Conservation (phyloP, 2,797 vertebrate genomes). For the Nothura maculosa region DNA sequence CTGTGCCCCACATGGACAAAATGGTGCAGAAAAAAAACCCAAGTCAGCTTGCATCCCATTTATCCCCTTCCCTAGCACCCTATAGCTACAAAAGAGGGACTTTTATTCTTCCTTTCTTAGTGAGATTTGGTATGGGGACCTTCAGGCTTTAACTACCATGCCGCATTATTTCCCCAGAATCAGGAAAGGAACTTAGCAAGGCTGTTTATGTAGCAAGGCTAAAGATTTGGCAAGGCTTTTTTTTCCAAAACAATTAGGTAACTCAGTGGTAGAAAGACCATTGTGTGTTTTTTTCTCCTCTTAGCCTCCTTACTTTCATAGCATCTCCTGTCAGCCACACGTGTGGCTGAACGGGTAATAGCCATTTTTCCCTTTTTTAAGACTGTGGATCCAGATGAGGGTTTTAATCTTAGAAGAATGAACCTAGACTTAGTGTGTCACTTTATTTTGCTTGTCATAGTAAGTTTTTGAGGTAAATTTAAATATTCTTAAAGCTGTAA, state of each 20-base stretch:
- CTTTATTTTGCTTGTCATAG: not conserved
- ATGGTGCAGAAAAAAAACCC: not conserved
- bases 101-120: not conserved
- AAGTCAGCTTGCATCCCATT: not conserved
- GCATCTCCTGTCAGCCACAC: not conserved
- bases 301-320: not conserved
- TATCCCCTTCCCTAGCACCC: not conserved
- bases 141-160: not conserved
- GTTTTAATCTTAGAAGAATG: not conserved
- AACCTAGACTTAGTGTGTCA: not conserved
- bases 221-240: not conserved
- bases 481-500: not conserved
- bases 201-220: not conserved
- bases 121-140: not conserved
- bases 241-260: not conserved
- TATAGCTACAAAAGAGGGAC: not conserved
- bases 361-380: not conserved
- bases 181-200: not conserved
- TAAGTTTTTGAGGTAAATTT: not conserved
- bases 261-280: not conserved
- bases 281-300: not conserved
- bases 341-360: not conserved
- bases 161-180: not conserved
- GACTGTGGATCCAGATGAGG: rapidly evolving
- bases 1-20: not conserved